Evolutionary conservation across 1,140 invertebrate genomes (phyloP).

Genomic region (Drusus annulatus): DNA sequence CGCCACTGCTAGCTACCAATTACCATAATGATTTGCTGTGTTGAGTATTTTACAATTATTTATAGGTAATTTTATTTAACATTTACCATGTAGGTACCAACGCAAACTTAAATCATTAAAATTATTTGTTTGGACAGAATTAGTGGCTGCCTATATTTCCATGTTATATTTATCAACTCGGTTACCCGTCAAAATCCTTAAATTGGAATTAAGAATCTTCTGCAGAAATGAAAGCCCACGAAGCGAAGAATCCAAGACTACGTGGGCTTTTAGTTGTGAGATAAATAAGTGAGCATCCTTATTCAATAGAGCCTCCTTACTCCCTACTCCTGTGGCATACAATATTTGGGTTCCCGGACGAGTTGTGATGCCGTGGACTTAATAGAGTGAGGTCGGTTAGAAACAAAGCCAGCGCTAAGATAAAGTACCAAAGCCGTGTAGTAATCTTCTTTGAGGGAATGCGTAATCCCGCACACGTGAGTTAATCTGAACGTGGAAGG

Average conservation of each 20-base stretch:
- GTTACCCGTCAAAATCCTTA: too few relatives aligned
- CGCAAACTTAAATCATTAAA: too few relatives aligned
- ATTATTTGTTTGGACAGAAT: too few relatives aligned
- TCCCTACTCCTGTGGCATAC: not conserved
- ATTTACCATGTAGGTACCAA: too few relatives aligned
- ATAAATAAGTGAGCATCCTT: constrained; percentile 11
- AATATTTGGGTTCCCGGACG: constrained; percentile 18
- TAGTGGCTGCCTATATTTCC: too few relatives aligned
- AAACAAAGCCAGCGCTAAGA: constrained; percentile 52
- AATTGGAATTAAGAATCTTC: too few relatives aligned
- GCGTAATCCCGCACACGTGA: constrained; percentile 59
- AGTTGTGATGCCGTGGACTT: not conserved
- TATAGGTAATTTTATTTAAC: too few relatives aligned
- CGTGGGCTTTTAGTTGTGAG: not conserved
- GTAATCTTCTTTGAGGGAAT: constrained; percentile 59
- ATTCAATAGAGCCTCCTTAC: not conserved
- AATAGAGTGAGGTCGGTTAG: constrained; percentile 28
- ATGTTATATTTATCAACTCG: too few relatives aligned
- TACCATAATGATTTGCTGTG: too few relatives aligned
- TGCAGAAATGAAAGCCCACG: too few relatives aligned
- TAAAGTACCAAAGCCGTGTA: constrained; percentile 55
- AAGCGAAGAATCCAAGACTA: not conserved
- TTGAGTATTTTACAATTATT: too few relatives aligned
- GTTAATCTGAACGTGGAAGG: constrained; percentile 55
- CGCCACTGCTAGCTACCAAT: too few relatives aligned